phyloP scores from a whole-genome alignment of 2,888 invertebrate genomes.

The Diarsia rubi region DNA sequence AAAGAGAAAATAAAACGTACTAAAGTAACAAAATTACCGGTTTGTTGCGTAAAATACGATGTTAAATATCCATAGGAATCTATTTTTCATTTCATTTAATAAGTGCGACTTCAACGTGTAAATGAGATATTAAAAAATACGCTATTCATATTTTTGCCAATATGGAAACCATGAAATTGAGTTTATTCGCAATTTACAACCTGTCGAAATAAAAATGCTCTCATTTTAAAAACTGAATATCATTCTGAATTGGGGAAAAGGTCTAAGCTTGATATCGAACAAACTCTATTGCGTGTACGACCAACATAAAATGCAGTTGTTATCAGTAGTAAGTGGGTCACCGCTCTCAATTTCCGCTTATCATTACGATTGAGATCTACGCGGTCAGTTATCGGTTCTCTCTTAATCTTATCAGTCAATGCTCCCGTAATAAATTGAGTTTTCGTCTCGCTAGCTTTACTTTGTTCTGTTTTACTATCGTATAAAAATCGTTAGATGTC shows the following conservation, averaged over 20 bases:
- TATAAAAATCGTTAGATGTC: neutral
- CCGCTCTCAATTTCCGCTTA: slow-evolving; percentile 60
- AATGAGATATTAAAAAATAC: neutral
- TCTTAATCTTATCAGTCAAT: slow-evolving; percentile 64
- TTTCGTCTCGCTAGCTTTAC: slow-evolving; percentile 33
- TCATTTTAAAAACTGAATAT: neutral
- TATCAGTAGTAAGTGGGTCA: slow-evolving; percentile 65
- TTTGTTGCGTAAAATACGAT: slow-evolving; percentile 47
- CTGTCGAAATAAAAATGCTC: neutral
- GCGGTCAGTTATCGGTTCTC: slow-evolving; percentile 50
- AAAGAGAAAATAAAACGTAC: slow-evolving; percentile 46
- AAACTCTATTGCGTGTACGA: slow-evolving; percentile 51
- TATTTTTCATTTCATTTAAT: slow-evolving; percentile 1
- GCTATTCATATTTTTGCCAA: neutral
- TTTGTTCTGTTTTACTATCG: neutral
- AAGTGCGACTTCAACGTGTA: slow-evolving; percentile 4
- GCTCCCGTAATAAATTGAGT: slow-evolving; percentile 53
- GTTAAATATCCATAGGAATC: slow-evolving; percentile 25
- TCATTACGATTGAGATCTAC: slow-evolving; percentile 65
- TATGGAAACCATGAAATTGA: neutral
- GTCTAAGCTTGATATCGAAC: neutral
- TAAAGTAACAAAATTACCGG: slow-evolving; percentile 47
- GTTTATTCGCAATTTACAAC: neutral
- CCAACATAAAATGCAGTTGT: slow-evolving; percentile 55
- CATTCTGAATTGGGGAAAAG: neutral